Percentiles rank a stretch among this genome's conserved stretches.
These are phyloP conservation scores for Drosophila busckii DNA, from an alignment of 1,140 invertebrate species.

Conservation along the genomic window DNA sequence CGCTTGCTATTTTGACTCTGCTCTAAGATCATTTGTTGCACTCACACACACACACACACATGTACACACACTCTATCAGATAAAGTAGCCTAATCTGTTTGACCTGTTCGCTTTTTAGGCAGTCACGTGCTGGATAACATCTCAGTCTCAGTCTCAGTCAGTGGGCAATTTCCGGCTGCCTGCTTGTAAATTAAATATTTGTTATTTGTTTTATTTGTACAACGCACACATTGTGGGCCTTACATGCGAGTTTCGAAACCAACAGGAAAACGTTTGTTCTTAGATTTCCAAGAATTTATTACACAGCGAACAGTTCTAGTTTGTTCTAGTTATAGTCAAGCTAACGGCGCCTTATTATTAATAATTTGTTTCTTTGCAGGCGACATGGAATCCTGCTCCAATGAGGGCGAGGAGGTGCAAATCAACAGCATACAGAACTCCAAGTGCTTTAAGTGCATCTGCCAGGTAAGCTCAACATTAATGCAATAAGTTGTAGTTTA, in stretches of 20 bases:
- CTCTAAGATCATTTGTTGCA: conserved; percentile 18
- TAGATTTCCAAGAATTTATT: conserved; percentile 45
- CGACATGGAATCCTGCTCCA: conserved; percentile 61
- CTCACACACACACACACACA: conserved; percentile 21
- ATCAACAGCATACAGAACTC: conserved; percentile 48
- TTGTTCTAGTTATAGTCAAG: conserved; percentile 10
- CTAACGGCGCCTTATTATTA: background rate
- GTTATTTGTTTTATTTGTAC: conserved; percentile 56
- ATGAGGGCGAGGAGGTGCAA: conserved; percentile 68
- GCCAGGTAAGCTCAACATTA: conserved; percentile 49
- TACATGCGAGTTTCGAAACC: conserved; percentile 42
- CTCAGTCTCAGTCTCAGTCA: conserved; percentile 69
- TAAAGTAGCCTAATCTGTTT: conserved; percentile 58
- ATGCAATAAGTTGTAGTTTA: background rate
- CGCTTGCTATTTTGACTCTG: conserved; percentile 54
- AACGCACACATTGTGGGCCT: too few species aligned
- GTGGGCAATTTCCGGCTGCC: conserved; percentile 66
- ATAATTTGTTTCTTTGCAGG: conserved; percentile 40
- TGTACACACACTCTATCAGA: conserved; percentile 21
- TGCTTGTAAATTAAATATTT: conserved; percentile 67
- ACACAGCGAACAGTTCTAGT: conserved; percentile 11
- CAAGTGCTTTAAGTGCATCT: conserved; percentile 71
- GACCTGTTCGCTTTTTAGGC: conserved; percentile 39
- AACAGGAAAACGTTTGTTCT: conserved; percentile 31
- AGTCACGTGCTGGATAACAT: conserved; percentile 72